phyloP scores from a whole-genome alignment of 92 coral and sea anemone species.

The Nematostella vectensis region DNA sequence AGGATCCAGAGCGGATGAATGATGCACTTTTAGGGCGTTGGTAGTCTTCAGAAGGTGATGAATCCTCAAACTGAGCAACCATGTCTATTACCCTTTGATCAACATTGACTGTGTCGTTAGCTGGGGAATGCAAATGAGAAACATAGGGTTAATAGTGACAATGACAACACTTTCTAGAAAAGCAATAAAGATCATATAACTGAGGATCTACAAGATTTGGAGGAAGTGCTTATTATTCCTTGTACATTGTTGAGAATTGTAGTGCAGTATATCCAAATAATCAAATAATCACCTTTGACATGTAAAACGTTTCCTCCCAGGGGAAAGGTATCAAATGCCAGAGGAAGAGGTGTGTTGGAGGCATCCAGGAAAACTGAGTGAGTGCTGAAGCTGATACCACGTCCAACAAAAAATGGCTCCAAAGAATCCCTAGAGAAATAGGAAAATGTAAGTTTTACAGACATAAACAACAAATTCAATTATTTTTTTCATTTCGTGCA shows the following conservation, averaged over 20 bases:
- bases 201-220: too few relatives aligned
- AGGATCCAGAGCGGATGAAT: slow-evolving; percentile 44
- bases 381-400: slow-evolving; percentile 57
- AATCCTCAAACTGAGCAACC: slow-evolving; percentile 59
- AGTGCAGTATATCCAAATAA: too few relatives aligned
- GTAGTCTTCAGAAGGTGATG: slow-evolving; percentile 31
- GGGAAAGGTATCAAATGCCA: slow-evolving; percentile 97
- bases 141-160: too few relatives aligned
- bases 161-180: too few relatives aligned
- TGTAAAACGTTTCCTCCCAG: slow-evolving; percentile 90
- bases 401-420: slow-evolving; percentile 70
- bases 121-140: too few relatives aligned
- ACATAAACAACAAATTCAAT: too few relatives aligned
- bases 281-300: slow-evolving; percentile 56
- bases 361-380: slow-evolving; percentile 94
- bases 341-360: slow-evolving; percentile 88
- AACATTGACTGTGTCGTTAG: slow-evolving; percentile 67
- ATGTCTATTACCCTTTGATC: slow-evolving; percentile 80
- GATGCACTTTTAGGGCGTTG: slow-evolving; percentile 69
- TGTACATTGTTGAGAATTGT: too few relatives aligned
- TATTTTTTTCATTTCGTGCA: background rate
- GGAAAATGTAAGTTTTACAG: background rate
- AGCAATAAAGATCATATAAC: too few relatives aligned
- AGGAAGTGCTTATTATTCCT: too few relatives aligned
- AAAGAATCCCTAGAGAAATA: slow-evolving; percentile 67